Base-by-base conservation (phyloP, 2,113 vertebrate species). In the Spilogale gracilis region DNA sequence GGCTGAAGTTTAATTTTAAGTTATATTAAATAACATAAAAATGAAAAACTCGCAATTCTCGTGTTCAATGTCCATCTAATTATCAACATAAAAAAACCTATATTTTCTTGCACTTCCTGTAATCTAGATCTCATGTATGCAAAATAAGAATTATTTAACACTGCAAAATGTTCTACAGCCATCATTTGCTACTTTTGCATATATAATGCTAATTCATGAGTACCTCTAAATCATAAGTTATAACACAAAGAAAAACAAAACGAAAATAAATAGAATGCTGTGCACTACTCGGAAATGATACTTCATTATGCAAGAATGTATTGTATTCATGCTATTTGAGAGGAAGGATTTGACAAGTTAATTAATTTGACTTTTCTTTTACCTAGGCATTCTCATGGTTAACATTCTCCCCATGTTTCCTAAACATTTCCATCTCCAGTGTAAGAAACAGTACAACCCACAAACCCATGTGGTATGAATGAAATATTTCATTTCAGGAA, bases 301-400 rank as follows among this genome's bases (percentile, higher is more conserved):
- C 4, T 73, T 86, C 38, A 84, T 85, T 86, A 56, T 16, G 12
- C 74, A 96, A 91, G 25, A 96, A 23, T 78, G 23, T 83, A 83
- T 32, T 74, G 25, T 52, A 80, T 84, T 89, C 45, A 30, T 73
- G 20, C n/a, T 71, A n/a, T 88, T 30, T 61, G 63, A 96, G 65
- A 93, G 16, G 32, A 91, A 93, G 12, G 20, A 58, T 71, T 96
- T 93, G 61, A 91, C 38, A 91, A 79, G 54, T 89, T 92, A 58
- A 95, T 90, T 76, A 96, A 93, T 84, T 95, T 83, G 56, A 69
- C 45, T 89, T 91, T 93, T 78, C 23, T 76, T 60, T 93, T 76
- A 95, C 65, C 52, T 89, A 63, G 79, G 48, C 45, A 43, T 21
- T 67, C 89, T 14, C 4, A 79, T 48, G 38, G 48, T 25, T 79